phyloP scores from a whole-genome alignment of 2,113 vertebrate genomes.

The Penelope pileata region DNA sequence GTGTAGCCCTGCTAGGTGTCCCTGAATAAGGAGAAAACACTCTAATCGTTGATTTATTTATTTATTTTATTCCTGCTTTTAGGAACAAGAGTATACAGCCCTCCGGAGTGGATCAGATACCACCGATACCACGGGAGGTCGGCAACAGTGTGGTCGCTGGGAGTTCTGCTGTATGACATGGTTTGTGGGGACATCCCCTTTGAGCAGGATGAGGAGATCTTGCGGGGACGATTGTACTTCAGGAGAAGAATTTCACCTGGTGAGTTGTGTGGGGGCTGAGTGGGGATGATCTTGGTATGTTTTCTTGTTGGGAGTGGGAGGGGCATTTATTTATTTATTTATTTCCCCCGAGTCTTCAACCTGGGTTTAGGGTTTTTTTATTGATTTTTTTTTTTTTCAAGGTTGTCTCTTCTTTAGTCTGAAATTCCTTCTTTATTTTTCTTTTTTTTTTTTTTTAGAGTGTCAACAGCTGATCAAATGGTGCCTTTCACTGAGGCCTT shows the following conservation, averaged over 20 bases:
- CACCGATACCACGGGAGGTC: slow-evolving; percentile 96
- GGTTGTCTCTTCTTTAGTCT: neutral
- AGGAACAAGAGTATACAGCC: slow-evolving; percentile 97
- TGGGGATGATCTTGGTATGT: neutral
- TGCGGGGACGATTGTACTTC: slow-evolving; percentile 90
- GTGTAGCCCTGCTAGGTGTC: neutral
- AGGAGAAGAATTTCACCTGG: slow-evolving; percentile 91
- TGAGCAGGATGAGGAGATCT: slow-evolving; percentile 96
- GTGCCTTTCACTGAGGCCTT: slow-evolving; percentile 95
- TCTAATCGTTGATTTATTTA: neutral
- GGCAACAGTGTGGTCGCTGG: slow-evolving; percentile 96
- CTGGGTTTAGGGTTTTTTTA: neutral
- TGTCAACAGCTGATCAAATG: slow-evolving; percentile 97
- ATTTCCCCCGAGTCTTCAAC: too few species aligned
- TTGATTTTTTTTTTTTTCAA: neutral
- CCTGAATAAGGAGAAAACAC: neutral
- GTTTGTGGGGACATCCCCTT: slow-evolving; percentile 98
- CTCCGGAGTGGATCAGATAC: slow-evolving; percentile 96
- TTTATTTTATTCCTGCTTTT: neutral
- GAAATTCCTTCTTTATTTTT: neutral
- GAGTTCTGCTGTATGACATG: slow-evolving; percentile 96
- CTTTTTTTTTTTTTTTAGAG: slow-evolving; percentile 72
- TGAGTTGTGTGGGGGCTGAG: slow-evolving; percentile 47
- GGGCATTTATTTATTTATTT: neutral
- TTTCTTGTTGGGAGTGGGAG: neutral